phyloP scores from a whole-genome alignment of 2,113 vertebrate genomes.

The Genyomyrus donnyi region DNA sequence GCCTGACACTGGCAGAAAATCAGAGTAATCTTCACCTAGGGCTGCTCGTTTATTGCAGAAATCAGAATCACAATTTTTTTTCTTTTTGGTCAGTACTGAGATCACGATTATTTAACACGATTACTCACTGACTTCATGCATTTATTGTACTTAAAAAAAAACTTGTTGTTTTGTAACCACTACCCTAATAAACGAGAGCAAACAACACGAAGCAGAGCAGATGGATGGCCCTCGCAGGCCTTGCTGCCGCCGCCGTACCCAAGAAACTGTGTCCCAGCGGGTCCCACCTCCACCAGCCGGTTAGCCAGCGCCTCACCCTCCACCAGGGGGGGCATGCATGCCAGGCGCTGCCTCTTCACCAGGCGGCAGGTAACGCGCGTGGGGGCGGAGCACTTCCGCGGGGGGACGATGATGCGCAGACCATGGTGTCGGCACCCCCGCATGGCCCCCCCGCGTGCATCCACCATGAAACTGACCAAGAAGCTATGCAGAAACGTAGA shows the following conservation, averaged over 20 bases:
- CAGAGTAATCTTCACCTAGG: not conserved
- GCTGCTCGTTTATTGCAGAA: not conserved
- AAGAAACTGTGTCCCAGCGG: slow-evolving; percentile 92
- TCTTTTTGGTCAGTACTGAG: not conserved
- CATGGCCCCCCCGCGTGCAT: slow-evolving; percentile 95
- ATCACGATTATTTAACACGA: not conserved
- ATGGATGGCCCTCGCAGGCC: not conserved
- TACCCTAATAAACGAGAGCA: not conserved
- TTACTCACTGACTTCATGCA: not conserved
- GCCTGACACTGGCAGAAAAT: not conserved
- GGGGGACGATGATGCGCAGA: slow-evolving; percentile 89
- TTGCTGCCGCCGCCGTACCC: slow-evolving; percentile 66
- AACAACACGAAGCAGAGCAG: not conserved
- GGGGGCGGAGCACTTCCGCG: slow-evolving; percentile 91
- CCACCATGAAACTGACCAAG: slow-evolving; percentile 98
- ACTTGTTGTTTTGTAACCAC: not conserved
- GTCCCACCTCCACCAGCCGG: slow-evolving; percentile 89
- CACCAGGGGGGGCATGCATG: slow-evolving; percentile 95
- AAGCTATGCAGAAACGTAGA: slow-evolving; percentile 67
- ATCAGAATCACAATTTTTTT: not conserved
- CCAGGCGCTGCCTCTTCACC: slow-evolving; percentile 91
- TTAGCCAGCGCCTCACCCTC: slow-evolving; percentile 91
- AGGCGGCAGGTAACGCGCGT: slow-evolving; percentile 91
- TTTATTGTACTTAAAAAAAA: not conserved
- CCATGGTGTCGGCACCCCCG: slow-evolving; percentile 94